These are phyloP conservation scores for Carlito syrichta DNA, from an alignment of 2,113 vertebrate genomes.

Conservation along the genomic window DNA sequence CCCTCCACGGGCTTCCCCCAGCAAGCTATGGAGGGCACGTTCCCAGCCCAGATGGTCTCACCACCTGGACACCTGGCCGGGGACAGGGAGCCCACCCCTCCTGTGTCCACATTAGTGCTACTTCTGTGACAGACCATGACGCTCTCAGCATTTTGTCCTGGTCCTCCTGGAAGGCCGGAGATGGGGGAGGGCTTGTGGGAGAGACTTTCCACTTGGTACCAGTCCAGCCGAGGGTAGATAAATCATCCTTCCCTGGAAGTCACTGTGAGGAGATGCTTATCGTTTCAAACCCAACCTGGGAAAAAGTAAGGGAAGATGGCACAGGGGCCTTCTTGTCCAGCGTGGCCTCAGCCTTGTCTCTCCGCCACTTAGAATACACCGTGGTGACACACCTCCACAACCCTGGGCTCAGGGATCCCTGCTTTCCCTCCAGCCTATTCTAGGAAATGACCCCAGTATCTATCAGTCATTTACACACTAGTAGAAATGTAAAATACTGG, in stretches of 20 bases:
- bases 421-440: neutral
- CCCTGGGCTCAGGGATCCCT: neutral
- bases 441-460: neutral
- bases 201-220: neutral
- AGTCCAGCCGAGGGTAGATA: neutral
- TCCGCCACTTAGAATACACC: neutral
- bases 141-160: neutral
- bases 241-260: neutral
- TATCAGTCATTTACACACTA: neutral
- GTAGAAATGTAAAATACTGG: neutral
- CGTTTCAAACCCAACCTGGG: neutral
- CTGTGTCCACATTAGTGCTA: neutral
- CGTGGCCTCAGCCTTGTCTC: neutral
- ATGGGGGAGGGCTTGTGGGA: neutral
- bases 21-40: neutral
- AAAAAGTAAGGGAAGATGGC: neutral
- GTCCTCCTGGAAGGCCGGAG: neutral
- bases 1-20: neutral
- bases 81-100: neutral
- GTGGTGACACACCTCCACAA: neutral
- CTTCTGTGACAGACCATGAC: fast-evolving
- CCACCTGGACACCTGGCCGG: neutral
- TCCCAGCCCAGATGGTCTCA: constrained; percentile 39
- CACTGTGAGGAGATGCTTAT: neutral
- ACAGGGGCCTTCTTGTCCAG: neutral